Percentiles rank a stretch among this genome's conserved stretches.
Evolutionary conservation across 1,140 invertebrate genomes (phyloP).

Genomic region (Rhysida immarginata): DNA sequence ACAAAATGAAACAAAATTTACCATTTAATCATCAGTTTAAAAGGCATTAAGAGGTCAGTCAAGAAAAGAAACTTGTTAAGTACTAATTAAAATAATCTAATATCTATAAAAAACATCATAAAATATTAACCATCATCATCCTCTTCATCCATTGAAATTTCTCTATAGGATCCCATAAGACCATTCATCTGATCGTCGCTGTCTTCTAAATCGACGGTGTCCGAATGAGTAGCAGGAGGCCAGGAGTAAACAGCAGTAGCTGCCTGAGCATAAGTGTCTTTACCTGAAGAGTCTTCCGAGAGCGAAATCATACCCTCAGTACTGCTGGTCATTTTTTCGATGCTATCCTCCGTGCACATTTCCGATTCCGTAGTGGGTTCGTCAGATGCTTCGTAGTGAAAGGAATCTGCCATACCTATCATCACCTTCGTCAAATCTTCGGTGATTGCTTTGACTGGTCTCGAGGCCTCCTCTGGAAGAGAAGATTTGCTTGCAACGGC

Average conservation of each 20-base stretch:
- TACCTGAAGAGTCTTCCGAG: constrained; percentile 9
- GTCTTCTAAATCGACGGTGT: constrained; percentile 1
- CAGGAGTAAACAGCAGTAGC: background rate
- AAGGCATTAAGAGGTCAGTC: too few relatives aligned
- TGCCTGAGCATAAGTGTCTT: constrained; percentile 11
- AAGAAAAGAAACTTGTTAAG: too few relatives aligned
- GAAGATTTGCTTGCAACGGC: too few relatives aligned
- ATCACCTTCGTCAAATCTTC: too few relatives aligned
- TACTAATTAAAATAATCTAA: too few relatives aligned
- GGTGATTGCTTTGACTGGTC: too few relatives aligned
- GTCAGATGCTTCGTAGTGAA: constrained; percentile 2
- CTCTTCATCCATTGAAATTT: constrained; percentile 8
- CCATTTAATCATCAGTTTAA: too few relatives aligned
- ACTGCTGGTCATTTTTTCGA: constrained; percentile 11
- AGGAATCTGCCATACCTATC: too few relatives aligned
- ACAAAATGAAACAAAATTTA: too few relatives aligned
- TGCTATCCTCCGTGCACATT: constrained; percentile 8
- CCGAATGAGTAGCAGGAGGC: background rate
- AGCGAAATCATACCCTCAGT: constrained; percentile 11
- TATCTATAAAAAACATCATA: background rate
- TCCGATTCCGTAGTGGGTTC: constrained; percentile 7
- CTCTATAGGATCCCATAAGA: constrained; percentile 8
- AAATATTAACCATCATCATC: background rate
- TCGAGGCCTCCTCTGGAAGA: too few relatives aligned
- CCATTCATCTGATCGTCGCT: constrained; percentile 12